Base-by-base conservation (phyloP, 1,140 invertebrate species). In the Stratiolaelaps scimitus region DNA sequence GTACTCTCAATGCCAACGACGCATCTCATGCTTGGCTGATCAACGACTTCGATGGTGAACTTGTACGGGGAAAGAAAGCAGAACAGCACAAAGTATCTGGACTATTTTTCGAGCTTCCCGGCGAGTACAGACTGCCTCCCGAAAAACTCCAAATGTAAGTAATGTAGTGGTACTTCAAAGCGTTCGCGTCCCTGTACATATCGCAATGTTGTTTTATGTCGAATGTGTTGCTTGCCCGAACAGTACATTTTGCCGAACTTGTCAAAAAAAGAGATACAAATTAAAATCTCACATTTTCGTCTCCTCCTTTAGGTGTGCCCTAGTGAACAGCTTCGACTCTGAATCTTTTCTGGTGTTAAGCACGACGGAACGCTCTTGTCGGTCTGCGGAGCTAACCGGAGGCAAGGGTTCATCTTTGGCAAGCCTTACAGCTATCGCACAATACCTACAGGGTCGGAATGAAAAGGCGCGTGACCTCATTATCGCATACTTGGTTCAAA, bases 61-160 rank as follows among this genome's bases (percentile, higher is more conserved):
- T 45, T 13, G 44, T 13, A 13, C 44, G 13, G 44, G 13, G 44
- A 45, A n/a, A n/a, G n/a, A 45, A 13, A 45, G 44, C 13, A 45
- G 44, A 45, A 45, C 44, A n/a, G n/a, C 44, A 45, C 13, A 45
- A 45, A 13, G 44, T 45, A n/a, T n/a, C n/a, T n/a, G n/a, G n/a
- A n/a, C n/a, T n/a, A n/a, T n/a, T n/a, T n/a, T n/a, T n/a, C n/a
- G n/a, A n/a, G n/a, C n/a, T n/a, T n/a, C n/a, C n/a, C 44, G 44
- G 13, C 44, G 44, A 45, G 44, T 13, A n/a, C 13, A 45, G 44
- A 13, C 44, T 45, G n/a, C 44, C n/a, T n/a, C 13, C 44, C 44
- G 44, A n/a, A 45, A 45, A 45, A 45, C 13, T 45, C 44, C 44
- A n/a, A 45, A n/a, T 45, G n/a, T 13, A n/a, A 13, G 44, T 45